Percentiles rank a stretch among this genome's conserved stretches.
Evolutionary conservation across 2,888 invertebrate species (phyloP).

Genomic region (Hypsopygia costalis): DNA sequence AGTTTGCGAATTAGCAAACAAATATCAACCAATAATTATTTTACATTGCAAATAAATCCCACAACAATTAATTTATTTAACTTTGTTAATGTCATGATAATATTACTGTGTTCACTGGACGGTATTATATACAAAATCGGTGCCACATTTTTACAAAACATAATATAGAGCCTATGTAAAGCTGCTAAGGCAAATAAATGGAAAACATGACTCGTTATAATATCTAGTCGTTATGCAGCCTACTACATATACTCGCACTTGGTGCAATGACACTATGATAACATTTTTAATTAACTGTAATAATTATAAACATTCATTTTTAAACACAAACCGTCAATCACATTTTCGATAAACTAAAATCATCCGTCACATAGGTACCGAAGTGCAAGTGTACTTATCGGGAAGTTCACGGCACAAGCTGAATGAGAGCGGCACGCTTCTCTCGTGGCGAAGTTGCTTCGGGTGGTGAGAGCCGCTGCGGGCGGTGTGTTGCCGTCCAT

Average conservation of each 20-base stretch:
- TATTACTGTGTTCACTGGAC: slow-evolving; percentile 65
- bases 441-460: too few relatives aligned
- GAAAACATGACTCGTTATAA: slow-evolving; percentile 37
- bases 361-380: slow-evolving; percentile 18
- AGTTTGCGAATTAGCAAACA: slow-evolving; percentile 11
- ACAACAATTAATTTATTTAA: slow-evolving; percentile 1
- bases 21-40: slow-evolving; percentile 3
- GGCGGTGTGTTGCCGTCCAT: too few relatives aligned
- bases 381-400: slow-evolving; percentile 14
- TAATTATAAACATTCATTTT: slow-evolving; percentile 48
- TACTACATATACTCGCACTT: slow-evolving; percentile 66
- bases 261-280: slow-evolving; percentile 60
- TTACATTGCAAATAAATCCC: slow-evolving; percentile 4
- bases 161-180: slow-evolving; percentile 38
- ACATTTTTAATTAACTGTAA: slow-evolving; percentile 36
- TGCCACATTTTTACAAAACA: slow-evolving; percentile 45
- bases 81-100: slow-evolving; percentile 31
- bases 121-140: slow-evolving; percentile 66
- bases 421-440: not conserved
- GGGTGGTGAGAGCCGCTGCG: too few relatives aligned
- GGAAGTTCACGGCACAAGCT: slow-evolving; percentile 17
- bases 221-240: slow-evolving; percentile 61
- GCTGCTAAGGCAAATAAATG: slow-evolving; percentile 42
- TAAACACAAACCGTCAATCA: slow-evolving; percentile 62
- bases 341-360: slow-evolving; percentile 48